These are phyloP conservation scores for Microtus oregoni DNA, from an alignment of 2,113 vertebrate genomes.

Conservation along the genomic window DNA sequence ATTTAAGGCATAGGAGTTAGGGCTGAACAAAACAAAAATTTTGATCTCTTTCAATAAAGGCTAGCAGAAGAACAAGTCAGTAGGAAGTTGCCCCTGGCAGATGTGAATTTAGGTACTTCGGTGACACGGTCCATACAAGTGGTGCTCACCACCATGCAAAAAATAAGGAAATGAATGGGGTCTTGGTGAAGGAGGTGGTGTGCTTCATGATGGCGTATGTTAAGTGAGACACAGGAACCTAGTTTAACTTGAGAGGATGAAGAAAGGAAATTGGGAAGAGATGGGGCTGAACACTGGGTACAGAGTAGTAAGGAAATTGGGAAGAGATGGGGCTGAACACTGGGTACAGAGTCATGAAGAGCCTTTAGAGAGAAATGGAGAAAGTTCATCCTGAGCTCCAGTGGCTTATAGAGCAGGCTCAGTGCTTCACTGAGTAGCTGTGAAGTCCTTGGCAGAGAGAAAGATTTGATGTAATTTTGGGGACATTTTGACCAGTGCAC, in stretches of 20 bases:
- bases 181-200: neutral
- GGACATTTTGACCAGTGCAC: neutral
- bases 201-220: neutral
- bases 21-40: neutral
- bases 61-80: neutral
- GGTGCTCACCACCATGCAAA: neutral
- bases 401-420: neutral
- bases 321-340: neutral
- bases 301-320: neutral
- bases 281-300: no score
- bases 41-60: neutral
- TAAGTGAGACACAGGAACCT: neutral
- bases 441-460: neutral
- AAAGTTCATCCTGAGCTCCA: neutral
- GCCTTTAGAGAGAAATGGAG: neutral
- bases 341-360: neutral
- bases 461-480: neutral
- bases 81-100: neutral
- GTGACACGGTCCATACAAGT: neutral
- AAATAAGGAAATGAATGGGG: neutral
- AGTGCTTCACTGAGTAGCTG: neutral
- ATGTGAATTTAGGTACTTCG: neutral
- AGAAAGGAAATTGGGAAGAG: no score
- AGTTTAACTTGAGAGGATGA: neutral
- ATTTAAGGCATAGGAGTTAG: neutral